Evolutionary conservation across 2,888 invertebrate species (phyloP).

Genomic region (Cantharis nigra): DNA sequence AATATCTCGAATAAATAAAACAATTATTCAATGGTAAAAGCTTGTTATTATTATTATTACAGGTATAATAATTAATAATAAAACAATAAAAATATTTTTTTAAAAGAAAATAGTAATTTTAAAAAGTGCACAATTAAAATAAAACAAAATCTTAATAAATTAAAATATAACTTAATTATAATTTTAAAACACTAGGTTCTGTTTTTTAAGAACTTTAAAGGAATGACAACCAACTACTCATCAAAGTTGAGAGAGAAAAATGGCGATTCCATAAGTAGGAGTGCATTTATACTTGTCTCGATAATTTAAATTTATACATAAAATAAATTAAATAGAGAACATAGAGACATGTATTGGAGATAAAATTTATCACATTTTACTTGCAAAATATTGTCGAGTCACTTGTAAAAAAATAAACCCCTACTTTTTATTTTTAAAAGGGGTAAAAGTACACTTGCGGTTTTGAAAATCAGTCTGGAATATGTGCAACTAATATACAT

Average conservation of each 20-base stretch:
- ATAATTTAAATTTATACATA: not conserved
- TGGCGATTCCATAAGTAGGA: not conserved
- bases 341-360: not conserved
- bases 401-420: not conserved
- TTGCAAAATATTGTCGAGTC: not conserved
- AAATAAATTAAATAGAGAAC: not conserved
- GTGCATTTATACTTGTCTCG: not conserved
- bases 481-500: not conserved
- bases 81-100: not conserved
- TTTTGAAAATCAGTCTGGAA: slow-evolving; percentile 17
- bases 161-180: not conserved
- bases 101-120: not conserved
- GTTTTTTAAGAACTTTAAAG: slow-evolving; percentile 20
- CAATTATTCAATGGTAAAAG: not conserved
- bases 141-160: not conserved
- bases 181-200: slow-evolving; percentile 16
- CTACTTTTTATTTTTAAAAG: slow-evolving; percentile 10
- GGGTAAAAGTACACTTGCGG: slow-evolving; percentile 24
- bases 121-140: not conserved
- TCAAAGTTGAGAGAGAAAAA: not conserved
- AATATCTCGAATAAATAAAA: not conserved
- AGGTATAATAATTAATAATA: not conserved
- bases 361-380: slow-evolving; percentile 16
- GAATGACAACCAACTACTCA: slow-evolving; percentile 13
- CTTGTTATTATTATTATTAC: not conserved